These are phyloP conservation scores for Cyclargus thomasi DNA, from an alignment of 1,140 invertebrate genomes.

Conservation along the genomic window DNA sequence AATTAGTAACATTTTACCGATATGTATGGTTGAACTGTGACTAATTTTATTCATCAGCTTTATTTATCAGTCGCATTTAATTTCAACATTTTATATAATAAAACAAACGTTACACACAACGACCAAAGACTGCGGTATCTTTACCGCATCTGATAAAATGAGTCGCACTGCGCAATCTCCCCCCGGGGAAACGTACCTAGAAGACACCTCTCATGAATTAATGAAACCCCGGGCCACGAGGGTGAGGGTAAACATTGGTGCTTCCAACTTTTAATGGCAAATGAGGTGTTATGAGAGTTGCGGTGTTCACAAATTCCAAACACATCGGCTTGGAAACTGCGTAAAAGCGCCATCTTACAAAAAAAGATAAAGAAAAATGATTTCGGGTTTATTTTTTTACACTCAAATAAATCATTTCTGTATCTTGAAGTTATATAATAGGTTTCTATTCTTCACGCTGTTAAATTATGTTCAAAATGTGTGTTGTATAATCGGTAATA, in stretches of 20 bases:
- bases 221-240: constrained; percentile 1
- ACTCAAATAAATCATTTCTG: too few relatives aligned
- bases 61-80: not conserved
- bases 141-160: constrained; percentile 6
- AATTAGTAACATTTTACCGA: not conserved
- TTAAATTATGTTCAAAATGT: too few relatives aligned
- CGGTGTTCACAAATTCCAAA: not conserved
- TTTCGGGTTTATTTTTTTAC: too few relatives aligned
- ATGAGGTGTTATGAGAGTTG: not conserved
- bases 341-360: not conserved
- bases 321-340: not conserved
- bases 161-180: constrained; percentile 25
- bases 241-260: not conserved
- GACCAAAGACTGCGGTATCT: constrained; percentile 15
- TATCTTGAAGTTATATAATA: too few relatives aligned
- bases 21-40: not conserved
- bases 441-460: too few relatives aligned
- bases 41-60: not conserved
- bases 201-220: constrained; percentile 16
- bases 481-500: too few relatives aligned
- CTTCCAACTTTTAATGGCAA: not conserved
- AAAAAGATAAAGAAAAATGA: not conserved
- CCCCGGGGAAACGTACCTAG: constrained; percentile 8
- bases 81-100: not conserved
- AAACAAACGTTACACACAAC: constrained; percentile 6